phyloP scores from a whole-genome alignment of 1,140 invertebrate genomes.

The Vollenhovia emeryi region DNA sequence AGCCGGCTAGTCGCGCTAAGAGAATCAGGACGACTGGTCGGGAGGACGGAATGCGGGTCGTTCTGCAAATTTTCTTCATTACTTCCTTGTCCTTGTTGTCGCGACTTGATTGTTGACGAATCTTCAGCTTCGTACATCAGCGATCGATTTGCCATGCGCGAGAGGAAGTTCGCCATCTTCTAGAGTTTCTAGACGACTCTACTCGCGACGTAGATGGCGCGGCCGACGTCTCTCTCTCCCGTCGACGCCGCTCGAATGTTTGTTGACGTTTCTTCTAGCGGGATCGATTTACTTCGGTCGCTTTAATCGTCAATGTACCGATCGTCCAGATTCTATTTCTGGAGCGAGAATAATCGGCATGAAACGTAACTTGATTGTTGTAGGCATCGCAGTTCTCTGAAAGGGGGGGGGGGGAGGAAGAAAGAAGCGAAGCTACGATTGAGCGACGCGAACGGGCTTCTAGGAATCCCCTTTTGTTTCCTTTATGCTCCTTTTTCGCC shows the following conservation, averaged over 20 bases:
- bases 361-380: neutral
- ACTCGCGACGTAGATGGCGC: neutral
- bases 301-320: neutral
- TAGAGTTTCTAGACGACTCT: neutral
- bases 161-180: neutral
- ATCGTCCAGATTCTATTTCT: neutral
- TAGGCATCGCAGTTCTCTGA: neutral
- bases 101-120: neutral
- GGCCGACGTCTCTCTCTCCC: neutral
- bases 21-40: too few relatives aligned
- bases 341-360: neutral
- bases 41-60: neutral
- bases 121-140: neutral
- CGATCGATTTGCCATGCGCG: neutral
- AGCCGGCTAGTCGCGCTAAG: neutral
- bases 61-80: neutral
- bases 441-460: neutral
- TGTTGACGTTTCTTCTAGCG: neutral
- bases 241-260: neutral
- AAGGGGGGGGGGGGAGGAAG: neutral
- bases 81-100: neutral
- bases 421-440: neutral
- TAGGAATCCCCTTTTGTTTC: too few relatives aligned
- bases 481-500: neutral
- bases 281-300: neutral